phyloP scores from a whole-genome alignment of 2,797 vertebrate species.

The Poecilia velifera region DNA sequence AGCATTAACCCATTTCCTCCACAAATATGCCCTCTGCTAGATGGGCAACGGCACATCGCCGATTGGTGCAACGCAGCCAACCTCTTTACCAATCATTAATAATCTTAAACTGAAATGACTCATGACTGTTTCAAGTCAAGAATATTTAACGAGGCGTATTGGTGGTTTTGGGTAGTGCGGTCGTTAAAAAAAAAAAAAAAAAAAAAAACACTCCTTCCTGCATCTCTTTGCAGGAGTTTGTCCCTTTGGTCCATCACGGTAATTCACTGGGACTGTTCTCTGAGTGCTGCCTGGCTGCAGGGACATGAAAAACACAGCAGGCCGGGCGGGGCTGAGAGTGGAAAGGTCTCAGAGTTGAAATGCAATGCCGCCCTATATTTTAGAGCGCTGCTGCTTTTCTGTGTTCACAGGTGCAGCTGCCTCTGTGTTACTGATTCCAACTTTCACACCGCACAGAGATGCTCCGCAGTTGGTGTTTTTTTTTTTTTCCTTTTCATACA shows the following conservation, averaged over 20 bases:
- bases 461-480: background rate
- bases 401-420: conserved; percentile 53
- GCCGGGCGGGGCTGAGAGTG: background rate
- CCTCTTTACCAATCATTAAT: background rate
- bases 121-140: background rate
- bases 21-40: conserved; percentile 15
- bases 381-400: conserved; percentile 12
- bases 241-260: conserved; percentile 1
- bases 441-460: background rate
- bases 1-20: conserved; percentile 42
- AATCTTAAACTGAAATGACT: background rate
- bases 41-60: background rate
- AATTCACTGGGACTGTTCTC: conserved; percentile 11
- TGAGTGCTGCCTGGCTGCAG: conserved; percentile 18
- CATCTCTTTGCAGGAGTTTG: conserved; percentile 1
- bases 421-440: conserved; percentile 14
- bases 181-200: background rate
- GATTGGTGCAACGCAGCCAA: background rate
- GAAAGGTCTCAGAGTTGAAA: conserved; percentile 36
- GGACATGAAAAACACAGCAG: conserved; percentile 36
- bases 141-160: background rate
- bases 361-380: conserved; percentile 24
- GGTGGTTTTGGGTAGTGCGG: background rate
- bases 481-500: background rate
- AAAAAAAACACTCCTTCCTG: background rate